These are phyloP conservation scores for Smutsia temminckii DNA, from an alignment of 2,797 vertebrate species.

Conservation along the genomic window DNA sequence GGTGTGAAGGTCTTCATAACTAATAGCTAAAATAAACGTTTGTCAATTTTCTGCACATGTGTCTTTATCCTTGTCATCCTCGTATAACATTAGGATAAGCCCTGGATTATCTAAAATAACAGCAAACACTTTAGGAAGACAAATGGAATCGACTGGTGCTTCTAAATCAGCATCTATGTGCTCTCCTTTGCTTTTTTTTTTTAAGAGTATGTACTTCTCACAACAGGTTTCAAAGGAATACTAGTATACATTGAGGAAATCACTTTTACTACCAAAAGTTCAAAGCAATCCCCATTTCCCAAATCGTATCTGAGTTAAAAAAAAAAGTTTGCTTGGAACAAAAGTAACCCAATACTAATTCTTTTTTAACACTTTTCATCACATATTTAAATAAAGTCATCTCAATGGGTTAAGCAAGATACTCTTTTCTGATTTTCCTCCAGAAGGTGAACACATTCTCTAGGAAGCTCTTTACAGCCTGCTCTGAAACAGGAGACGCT, in stretches of 20 bases:
- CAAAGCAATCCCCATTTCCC: slow-evolving; percentile 5
- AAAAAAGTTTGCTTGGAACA: not conserved
- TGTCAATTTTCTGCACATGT: not conserved
- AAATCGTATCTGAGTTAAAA: not conserved
- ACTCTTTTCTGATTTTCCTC: not conserved
- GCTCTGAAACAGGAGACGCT: not conserved
- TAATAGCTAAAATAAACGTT: slow-evolving; percentile 49
- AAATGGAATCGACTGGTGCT: not conserved
- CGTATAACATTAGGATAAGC: not conserved
- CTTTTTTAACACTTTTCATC: not conserved
- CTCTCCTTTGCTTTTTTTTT: not conserved
- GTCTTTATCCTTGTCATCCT: slow-evolving; percentile 9
- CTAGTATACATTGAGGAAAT: not conserved
- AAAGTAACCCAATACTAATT: not conserved
- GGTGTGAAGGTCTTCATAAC: not conserved
- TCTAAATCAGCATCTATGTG: not conserved
- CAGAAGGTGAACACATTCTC: not conserved
- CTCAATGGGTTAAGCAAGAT: not conserved
- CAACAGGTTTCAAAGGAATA: not conserved
- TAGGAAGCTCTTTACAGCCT: not conserved
- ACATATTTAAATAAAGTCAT: not conserved
- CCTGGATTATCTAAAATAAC: slow-evolving; percentile 22
- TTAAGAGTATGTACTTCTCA: not conserved
- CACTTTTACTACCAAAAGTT: not conserved
- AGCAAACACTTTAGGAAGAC: slow-evolving; percentile 46